Percentiles rank a stretch among this genome's conserved stretches.
Evolutionary conservation across 2,888 invertebrate genomes (phyloP).

Genomic region (Agrotis ipsilon): DNA sequence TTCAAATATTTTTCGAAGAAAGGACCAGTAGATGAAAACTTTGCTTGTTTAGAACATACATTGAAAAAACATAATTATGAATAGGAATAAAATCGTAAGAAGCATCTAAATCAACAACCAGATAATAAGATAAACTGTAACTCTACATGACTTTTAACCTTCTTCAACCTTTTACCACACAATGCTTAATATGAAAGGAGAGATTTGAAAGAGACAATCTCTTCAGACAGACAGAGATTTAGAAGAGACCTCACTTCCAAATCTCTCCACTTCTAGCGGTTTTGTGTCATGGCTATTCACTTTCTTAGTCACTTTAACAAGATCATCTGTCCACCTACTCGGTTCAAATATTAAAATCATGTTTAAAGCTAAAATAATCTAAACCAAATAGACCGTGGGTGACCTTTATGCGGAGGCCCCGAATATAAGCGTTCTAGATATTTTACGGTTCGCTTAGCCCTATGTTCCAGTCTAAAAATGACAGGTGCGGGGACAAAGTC

Average conservation of each 20-base stretch:
- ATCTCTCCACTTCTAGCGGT: not conserved
- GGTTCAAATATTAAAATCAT: slow-evolving; percentile 4
- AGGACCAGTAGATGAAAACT: too few relatives aligned
- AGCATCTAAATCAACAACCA: not conserved
- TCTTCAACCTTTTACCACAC: not conserved
- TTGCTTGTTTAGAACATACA: too few relatives aligned
- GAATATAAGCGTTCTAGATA: slow-evolving; percentile 35
- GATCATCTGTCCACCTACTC: not conserved
- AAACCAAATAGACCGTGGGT: slow-evolving; percentile 14
- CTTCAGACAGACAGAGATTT: too few relatives aligned
- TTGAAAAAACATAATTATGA: not conserved
- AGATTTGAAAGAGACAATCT: too few relatives aligned
- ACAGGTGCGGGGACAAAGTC: slow-evolving; percentile 1
- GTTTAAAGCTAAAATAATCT: slow-evolving; percentile 15
- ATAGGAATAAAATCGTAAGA: not conserved
- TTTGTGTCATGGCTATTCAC: not conserved
- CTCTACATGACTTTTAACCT: not conserved
- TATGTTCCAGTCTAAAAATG: slow-evolving; percentile 27
- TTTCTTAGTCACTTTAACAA: not conserved
- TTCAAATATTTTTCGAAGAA: too few relatives aligned
- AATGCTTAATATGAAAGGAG: too few relatives aligned
- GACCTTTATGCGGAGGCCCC: slow-evolving; percentile 42
- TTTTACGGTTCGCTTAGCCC: slow-evolving; percentile 34
- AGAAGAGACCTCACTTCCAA: not conserved
- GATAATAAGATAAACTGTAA: not conserved